A percentile compares a stretch with the other conserved stretches of the same genome.
Evolutionary conservation across 2,888 invertebrate genomes (phyloP).

Genomic region (Lamproptera curius): DNA sequence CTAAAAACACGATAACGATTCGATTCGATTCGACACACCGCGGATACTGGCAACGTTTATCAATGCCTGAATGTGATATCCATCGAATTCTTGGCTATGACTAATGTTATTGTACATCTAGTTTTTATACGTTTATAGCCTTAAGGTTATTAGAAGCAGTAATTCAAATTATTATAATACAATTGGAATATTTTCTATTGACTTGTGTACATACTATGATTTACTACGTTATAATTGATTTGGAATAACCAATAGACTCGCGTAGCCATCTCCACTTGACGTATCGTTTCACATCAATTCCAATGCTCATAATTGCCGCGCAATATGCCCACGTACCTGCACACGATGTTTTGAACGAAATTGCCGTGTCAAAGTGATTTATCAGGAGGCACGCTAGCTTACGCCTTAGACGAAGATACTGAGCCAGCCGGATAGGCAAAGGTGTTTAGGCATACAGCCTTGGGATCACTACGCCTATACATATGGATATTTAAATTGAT

Average conservation of each 20-base stretch:
- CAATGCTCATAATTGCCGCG: constrained; percentile 53
- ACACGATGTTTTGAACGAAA: constrained; percentile 42
- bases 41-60: constrained; percentile 53
- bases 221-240: constrained; percentile 66
- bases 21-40: neutral
- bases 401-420: constrained; percentile 17
- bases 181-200: too few relatives aligned
- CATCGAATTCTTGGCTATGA: neutral
- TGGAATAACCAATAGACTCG: constrained; percentile 56
- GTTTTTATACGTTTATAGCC: too few relatives aligned
- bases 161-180: too few relatives aligned
- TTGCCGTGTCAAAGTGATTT: constrained; percentile 55
- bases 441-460: neutral
- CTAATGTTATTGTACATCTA: too few relatives aligned
- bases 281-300: constrained; percentile 56
- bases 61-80: constrained; percentile 38
- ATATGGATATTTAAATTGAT: too few relatives aligned
- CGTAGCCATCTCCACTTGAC: constrained; percentile 53
- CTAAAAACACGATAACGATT: neutral
- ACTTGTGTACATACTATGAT: too few relatives aligned
- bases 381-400: constrained; percentile 26
- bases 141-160: too few relatives aligned
- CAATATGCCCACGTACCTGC: constrained; percentile 43
- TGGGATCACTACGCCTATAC: too few relatives aligned
- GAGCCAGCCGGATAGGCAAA: neutral